Base-by-base conservation (phyloP, 1,140 invertebrate genomes). In the Drosophila pandora region DNA sequence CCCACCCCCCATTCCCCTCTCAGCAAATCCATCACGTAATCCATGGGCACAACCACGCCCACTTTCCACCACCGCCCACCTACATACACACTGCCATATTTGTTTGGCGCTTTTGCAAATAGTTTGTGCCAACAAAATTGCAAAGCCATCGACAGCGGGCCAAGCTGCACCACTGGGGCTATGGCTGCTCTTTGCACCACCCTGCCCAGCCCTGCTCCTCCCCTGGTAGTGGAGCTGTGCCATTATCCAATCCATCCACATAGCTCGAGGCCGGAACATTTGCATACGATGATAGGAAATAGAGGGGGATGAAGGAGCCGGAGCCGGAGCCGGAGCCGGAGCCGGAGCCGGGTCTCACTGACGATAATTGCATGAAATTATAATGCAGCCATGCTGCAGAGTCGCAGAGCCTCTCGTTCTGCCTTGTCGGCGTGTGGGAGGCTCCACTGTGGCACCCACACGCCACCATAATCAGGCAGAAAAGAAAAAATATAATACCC, bases 291-390 rank as follows among this genome's bases (percentile, higher is more conserved):
- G 21, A 28, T 37, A 37, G 34, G 12, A 12, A 37, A 37, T 37
- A n/a, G 34, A 1, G 70, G 49, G 13, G 28, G 13, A 30, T 13
- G 30, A 21, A 28, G 54, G 8, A 52, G 55, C 21, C 37, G 37
- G 47, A 17, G 17, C 17, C 17, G 54, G 8, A 52, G 55, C 21
- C 37, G 37, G 47, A 52, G 55, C 21, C 37, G 37, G 47, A 17
- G 17, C 17, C 17, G 54, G 8, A 52, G 55, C 21, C 37, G 37
- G 47, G n/a, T 49, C 45, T 60, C 72, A 28, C 45, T 62, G 77
- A 88, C 84, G 84, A 89, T 88, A 88, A 88, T 88, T 88, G 84
- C 83, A 88, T 88, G 83, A 88, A 88, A 89, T 88, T 88, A 88
- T 88, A 89, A 88, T 88, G 84, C 79, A 83, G 71, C 69, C 76